Evolutionary conservation across 2,888 invertebrate species (phyloP).

Genomic region (Drosophila meridiana): DNA sequence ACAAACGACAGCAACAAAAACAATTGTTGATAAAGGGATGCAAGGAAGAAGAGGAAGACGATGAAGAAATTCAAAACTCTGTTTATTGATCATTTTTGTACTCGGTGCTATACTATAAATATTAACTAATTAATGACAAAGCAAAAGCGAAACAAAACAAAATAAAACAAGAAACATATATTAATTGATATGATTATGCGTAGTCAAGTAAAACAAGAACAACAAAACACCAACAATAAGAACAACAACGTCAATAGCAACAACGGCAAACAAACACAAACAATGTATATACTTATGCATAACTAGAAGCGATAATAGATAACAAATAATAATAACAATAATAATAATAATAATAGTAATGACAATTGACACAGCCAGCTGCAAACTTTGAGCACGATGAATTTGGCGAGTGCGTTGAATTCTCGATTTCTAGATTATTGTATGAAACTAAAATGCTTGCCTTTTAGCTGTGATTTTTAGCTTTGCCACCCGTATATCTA

Average conservation of each 20-base stretch:
- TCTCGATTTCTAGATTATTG: constrained; percentile 30
- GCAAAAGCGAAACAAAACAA: constrained; percentile 38
- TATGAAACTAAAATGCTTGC: constrained; percentile 65
- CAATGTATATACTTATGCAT: constrained; percentile 60
- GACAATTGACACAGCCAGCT: constrained; percentile 45
- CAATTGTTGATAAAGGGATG: constrained; percentile 48
- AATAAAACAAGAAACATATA: constrained; percentile 32
- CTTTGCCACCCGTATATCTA: background rate
- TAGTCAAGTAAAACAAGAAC: constrained; percentile 59
- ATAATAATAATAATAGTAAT: constrained; percentile 35
- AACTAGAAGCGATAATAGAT: constrained; percentile 45
- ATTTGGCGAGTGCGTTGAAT: constrained; percentile 41
- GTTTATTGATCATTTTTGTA: constrained; percentile 82
- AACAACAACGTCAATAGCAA: constrained; percentile 32
- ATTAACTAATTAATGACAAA: constrained; percentile 75
- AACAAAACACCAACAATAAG: constrained; percentile 22
- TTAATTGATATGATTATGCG: constrained; percentile 68
- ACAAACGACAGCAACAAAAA: constrained; percentile 20
- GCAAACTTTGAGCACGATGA: constrained; percentile 60
- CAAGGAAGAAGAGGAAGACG: background rate
- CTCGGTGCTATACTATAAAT: constrained; percentile 85
- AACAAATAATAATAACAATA: constrained; percentile 41
- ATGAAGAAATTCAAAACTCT: constrained; percentile 69
- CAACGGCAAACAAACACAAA: constrained; percentile 12
- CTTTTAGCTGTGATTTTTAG: constrained; percentile 74